Conservation (phyloP, 2,113 vertebrate species). For the Melanotaenia duboulayi region DNA sequence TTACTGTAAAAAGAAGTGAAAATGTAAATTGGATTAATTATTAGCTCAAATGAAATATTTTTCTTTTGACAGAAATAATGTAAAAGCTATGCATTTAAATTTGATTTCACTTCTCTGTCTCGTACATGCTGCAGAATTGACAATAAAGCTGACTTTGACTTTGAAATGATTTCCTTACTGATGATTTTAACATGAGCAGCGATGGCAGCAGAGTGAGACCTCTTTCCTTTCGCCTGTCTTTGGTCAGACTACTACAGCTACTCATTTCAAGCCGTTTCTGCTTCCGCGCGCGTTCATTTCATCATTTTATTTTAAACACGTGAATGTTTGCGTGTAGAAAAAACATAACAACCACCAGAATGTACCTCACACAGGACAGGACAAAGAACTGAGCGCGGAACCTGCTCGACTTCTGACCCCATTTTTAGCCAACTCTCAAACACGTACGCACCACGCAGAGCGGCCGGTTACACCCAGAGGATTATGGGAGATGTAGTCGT, state of each 20-base stretch:
- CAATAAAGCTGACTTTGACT: too few relatives aligned
- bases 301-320: not conserved
- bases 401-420: slow-evolving; percentile 56
- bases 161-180: too few relatives aligned
- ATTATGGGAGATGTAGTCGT: slow-evolving; percentile 61
- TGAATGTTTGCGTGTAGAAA: rapidly evolving
- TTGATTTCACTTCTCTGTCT: too few relatives aligned
- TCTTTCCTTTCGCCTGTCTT: rapidly evolving
- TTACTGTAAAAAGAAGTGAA: too few relatives aligned
- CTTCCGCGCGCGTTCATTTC: not conserved
- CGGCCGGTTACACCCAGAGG: not conserved
- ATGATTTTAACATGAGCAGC: too few relatives aligned
- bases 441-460: slow-evolving; percentile 68
- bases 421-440: slow-evolving; percentile 73
- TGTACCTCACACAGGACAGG: rapidly evolving
- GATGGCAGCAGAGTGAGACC: slow-evolving; percentile 36
- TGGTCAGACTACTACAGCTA: not conserved
- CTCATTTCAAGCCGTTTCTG: rapidly evolving
- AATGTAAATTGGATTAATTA: too few relatives aligned
- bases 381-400: not conserved
- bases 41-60: too few relatives aligned
- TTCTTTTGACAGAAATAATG: too few relatives aligned
- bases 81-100: too few relatives aligned
- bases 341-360: not conserved
- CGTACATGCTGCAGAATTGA: too few relatives aligned